Evolutionary conservation across 2,113 vertebrate species (phyloP).

Genomic region (Amia ocellicauda): DNA sequence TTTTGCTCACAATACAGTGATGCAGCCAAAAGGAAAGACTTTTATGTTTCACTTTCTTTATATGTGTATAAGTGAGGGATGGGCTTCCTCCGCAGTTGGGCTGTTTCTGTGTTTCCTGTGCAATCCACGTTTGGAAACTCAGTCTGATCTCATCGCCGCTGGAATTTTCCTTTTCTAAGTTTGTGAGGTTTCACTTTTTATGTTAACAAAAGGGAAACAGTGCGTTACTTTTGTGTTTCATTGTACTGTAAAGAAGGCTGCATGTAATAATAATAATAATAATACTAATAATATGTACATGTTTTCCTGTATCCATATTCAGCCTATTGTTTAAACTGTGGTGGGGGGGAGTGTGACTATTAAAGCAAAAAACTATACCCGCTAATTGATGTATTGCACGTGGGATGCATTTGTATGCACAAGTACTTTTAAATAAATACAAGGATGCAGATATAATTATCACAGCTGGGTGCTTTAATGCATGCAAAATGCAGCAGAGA

Average conservation of each 20-base stretch:
- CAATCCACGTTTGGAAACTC: conserved; percentile 15
- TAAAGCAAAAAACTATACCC: too few relatives aligned
- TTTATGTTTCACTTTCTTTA: conserved; percentile 15
- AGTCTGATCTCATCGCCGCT: not conserved
- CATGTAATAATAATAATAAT: not conserved
- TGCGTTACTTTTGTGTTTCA: not conserved
- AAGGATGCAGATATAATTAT: too few relatives aligned
- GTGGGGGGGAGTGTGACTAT: too few relatives aligned
- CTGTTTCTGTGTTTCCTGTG: conserved; percentile 13
- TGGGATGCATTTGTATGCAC: too few relatives aligned
- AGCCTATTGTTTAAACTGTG: too few relatives aligned
- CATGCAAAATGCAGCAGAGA: too few relatives aligned
- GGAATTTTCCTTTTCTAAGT: not conserved
- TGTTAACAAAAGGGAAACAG: not conserved
- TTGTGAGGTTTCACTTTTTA: not conserved
- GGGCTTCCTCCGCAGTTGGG: conserved; percentile 18
- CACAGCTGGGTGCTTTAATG: too few relatives aligned
- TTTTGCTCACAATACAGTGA: not conserved
- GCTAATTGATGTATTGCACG: too few relatives aligned
- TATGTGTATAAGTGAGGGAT: conserved; percentile 15
- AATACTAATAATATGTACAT: too few relatives aligned
- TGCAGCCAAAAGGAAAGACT: conserved; percentile 7
- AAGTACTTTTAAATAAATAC: too few relatives aligned
- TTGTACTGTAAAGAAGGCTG: not conserved
- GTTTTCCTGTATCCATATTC: too few relatives aligned